Evolutionary conservation across 1,140 invertebrate genomes (phyloP), one percentile per base, ranked within the genome.

Genomic region (Melitaea cinxia): DNA sequence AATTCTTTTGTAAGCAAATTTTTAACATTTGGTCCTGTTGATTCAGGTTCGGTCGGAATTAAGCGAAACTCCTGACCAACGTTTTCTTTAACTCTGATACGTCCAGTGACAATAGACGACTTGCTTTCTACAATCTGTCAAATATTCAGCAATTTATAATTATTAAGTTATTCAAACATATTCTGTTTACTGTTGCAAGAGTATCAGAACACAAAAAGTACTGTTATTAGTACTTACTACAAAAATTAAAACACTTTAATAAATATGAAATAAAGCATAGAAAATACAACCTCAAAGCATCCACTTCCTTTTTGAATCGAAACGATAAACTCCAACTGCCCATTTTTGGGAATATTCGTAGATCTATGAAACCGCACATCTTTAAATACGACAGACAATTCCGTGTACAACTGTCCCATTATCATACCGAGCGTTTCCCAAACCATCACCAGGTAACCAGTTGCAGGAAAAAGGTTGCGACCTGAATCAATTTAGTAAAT

Each of bases 401-500:
- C 94, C 37, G 95, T 94, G 73, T 93, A 95, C 0, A 92, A 79
- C 52, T 94, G 91, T 53, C 95, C 94, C 75, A 93, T 93, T 91
- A 97, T 94, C 83, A 96, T 94, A n/a, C 95, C 95, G 19, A 98
- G 80, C 1, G 96, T 96, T 83, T 97, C 96, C 98, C 98, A 99
- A 0, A 96, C 96, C 10, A 98, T 88, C 5, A 94, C 85, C 58
- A 96, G 76, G 78, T 96, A 99, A 23, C 97, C 97, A 6, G 97
- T 98, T 0, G n/a, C n/a, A n/a, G n/a, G n/a, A n/a, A 96, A 95
- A 0, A 99, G 81, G 69, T 96, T 95, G 72, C 97, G 94, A 0
- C 95, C 95, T 93, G 26, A 57, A 0, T 9, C 26, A 28, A 28
- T 28, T 4, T 4, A 28, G 26, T 28, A 28, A 28, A 28, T 4